Base-by-base conservation (phyloP, 2,888 invertebrate species). In the Bombyx huttoni region DNA sequence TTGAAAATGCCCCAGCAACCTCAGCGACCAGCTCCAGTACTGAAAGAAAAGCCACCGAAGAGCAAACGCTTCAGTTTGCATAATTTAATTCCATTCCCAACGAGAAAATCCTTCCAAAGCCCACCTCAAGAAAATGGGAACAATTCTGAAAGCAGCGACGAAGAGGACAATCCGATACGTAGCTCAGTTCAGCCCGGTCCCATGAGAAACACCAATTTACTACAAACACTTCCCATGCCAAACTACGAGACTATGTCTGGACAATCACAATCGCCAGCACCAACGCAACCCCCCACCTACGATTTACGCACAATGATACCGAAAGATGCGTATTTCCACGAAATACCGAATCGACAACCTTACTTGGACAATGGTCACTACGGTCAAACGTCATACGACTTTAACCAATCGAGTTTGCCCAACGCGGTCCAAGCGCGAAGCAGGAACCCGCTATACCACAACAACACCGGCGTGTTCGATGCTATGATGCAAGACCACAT, bases 301-400 rank as follows among this genome's bases (percentile, higher is more conserved):
- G 82, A 86, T 51, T 59, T 78, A 46, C 66, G 81, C 14, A 57
- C 79, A 0, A 78, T 89, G 64, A 81, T 91, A 51, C 91, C 91
- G 10, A 91, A 91, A 75, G 91, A 91, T 70, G 91, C 91, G 0
- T 91, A 91, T 65, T 91, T 91, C 61, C 91, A 91, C 60, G 91
- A 91, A 53, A 81, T 91, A 46, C 89, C 91, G 0, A 90, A 90
- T 66, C 78, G 89, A 49, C 87, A 85, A 71, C 83, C 85, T 2
- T 86, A 81, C 58, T 61, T 71, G 48, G 83, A 81, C 51, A 79
- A 72, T 51, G 75, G 76, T 1, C 82, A 75, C 56, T 75, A 78
- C 53, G 64, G 71, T 50, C 75, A 75, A 54, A 62, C 65, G 0
- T 77, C 78, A 50, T 80, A 73, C 57, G 79, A 80, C 46, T 83